Conservation (phyloP, 2,888 invertebrate genomes). For the Cordilura impudica region DNA sequence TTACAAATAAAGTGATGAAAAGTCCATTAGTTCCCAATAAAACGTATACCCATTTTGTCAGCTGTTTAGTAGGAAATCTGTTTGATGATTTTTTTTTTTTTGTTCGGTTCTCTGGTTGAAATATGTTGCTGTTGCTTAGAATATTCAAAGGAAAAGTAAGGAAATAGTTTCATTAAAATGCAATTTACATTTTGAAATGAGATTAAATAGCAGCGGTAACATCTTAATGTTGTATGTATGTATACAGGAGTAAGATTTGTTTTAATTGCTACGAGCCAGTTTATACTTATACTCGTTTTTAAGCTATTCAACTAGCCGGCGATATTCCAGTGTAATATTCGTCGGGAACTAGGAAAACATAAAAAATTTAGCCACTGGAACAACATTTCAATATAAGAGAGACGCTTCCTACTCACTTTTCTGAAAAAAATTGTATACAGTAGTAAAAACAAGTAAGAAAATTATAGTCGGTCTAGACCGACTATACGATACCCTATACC, state of each 20-base stretch:
- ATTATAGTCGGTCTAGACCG: too few species aligned
- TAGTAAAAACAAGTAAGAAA: too few species aligned
- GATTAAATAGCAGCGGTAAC: constrained; percentile 39
- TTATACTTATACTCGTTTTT: too few species aligned
- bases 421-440: too few species aligned
- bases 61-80: constrained; percentile 4
- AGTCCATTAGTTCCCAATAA: constrained; percentile 62
- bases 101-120: not conserved
- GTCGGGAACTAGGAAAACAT: too few species aligned
- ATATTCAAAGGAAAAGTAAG: constrained; percentile 52
- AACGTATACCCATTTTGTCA: constrained; percentile 45
- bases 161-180: constrained; percentile 57
- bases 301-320: too few species aligned
- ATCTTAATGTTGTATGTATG: constrained; percentile 22
- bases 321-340: too few species aligned
- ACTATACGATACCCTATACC: too few species aligned
- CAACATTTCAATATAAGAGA: too few species aligned
- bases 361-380: too few species aligned
- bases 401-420: too few species aligned
- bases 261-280: not conserved
- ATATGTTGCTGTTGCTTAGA: constrained; percentile 25
- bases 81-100: not conserved
- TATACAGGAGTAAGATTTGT: not conserved
- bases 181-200: constrained; percentile 62
- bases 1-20: constrained; percentile 63